Evolutionary conservation across 2,888 invertebrate species (phyloP), one percentile per base, ranked within the genome.

Genomic region (Cheilosia variabilis): DNA sequence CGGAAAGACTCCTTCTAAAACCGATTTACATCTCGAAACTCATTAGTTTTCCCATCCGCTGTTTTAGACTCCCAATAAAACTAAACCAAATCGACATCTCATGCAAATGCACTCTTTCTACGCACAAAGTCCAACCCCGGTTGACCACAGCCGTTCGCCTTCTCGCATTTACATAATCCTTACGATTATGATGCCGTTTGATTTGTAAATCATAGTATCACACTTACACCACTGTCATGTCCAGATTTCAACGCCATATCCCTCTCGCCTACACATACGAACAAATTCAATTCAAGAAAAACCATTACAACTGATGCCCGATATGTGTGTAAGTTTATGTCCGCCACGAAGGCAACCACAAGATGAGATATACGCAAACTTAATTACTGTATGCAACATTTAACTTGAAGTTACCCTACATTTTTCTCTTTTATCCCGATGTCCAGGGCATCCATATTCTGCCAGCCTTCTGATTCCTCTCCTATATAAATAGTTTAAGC

Each of bases 361-460:
- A 58, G 69, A 86, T 80, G 71, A 71, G 72, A 80, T 71, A 80
- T 71, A 86, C 69, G 71, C 80, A 80, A 86, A 86, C 80, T 80
- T 86, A 86, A 86, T 86, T 86, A 86, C 76, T 50, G 72, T 75
- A 80, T 86, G 84, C 71, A 86, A 76, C 84, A 86, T 86, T 86
- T 86, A 86, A 80, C 80, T 86, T 53, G 50, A 66, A 71, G 79
- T 52, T 76, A 80, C 75, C 79, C 79, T 78, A 83, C 37, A 73
- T 79, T 66, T 79, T 66, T 76, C 66, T 80, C 75, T 80, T 69
- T 86, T 75, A 84, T 84, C 58, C 73, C 22, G 43, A 63, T 68
- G 68, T 6, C 43, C 53, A 52, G 50, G 24, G n/a, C 62, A 75
- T 68, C 73, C 34, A 10, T 50, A 73, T 79, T 65, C 52, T 75